Percentiles rank a stretch among this genome's conserved stretches.
Evolutionary conservation across 2,113 vertebrate genomes (phyloP).

Genomic region (Pachycephala philippinensis): DNA sequence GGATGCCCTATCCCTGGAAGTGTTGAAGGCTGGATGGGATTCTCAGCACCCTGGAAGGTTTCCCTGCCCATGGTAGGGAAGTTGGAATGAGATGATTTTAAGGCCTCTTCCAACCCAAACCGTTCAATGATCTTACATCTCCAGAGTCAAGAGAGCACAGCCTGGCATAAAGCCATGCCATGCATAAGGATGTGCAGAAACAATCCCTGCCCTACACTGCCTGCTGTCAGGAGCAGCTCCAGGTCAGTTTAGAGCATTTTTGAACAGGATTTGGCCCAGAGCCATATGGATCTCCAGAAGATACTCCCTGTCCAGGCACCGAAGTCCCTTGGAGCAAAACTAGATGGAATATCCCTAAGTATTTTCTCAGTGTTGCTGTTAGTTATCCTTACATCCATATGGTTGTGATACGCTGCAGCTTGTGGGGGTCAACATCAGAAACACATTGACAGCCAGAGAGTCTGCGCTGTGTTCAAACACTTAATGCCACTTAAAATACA

Average conservation of each 20-base stretch:
- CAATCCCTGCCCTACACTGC: not conserved
- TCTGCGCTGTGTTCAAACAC: not conserved
- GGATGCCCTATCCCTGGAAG: not conserved
- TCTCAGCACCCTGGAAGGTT: not conserved
- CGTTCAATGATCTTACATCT: not conserved
- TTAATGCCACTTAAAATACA: not conserved
- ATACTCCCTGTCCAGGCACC: not conserved
- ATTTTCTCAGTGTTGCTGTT: not conserved
- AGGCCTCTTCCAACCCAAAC: not conserved
- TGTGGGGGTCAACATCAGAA: not conserved
- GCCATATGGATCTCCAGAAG: not conserved
- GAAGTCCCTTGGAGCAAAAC: not conserved
- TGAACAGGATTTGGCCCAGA: not conserved
- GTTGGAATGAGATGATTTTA: not conserved
- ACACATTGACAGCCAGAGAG: not conserved
- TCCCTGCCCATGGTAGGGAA: not conserved
- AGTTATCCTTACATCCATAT: not conserved
- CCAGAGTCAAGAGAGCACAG: not conserved
- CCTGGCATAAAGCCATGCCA: not conserved
- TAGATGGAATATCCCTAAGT: not conserved
- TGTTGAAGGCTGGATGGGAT: not conserved
- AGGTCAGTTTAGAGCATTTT: not conserved
- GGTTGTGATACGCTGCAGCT: not conserved
- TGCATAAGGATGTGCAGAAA: not conserved
- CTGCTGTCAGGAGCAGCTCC: not conserved